These are phyloP conservation scores for Enteromius afrohamiltoni DNA, from an alignment of 2,797 vertebrate species.

Conservation along the genomic window DNA sequence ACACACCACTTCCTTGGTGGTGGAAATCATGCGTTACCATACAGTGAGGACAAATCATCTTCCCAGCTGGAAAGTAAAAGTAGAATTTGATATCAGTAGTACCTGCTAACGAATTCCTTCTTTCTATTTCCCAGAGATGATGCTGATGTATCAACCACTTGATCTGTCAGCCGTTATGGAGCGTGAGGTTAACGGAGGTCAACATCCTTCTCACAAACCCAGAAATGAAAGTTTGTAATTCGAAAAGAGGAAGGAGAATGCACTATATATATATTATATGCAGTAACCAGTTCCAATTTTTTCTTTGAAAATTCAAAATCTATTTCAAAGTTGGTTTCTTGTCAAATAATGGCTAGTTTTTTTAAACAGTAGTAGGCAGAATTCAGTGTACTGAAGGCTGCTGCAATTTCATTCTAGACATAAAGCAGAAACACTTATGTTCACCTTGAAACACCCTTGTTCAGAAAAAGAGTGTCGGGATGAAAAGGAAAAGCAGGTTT, in stretches of 20 bases:
- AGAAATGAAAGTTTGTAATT: conserved; percentile 25
- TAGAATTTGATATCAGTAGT: conserved; percentile 57
- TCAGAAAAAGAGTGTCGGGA: not conserved
- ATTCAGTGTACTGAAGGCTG: not conserved
- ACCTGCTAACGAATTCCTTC: conserved; percentile 58
- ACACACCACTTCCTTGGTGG: conserved; percentile 28
- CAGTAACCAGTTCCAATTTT: no score
- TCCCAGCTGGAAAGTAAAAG: conserved; percentile 42
- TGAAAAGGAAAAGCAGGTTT: conserved; percentile 7
- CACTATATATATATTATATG: no score
- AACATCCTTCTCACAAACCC: conserved; percentile 23
- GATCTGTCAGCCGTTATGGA: conserved; percentile 38
- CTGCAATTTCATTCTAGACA: not conserved
- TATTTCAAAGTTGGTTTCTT: not conserved
- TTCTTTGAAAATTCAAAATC: no score
- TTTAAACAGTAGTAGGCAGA: not conserved
- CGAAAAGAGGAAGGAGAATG: not conserved
- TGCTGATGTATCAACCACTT: conserved; percentile 25
- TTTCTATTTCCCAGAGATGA: conserved; percentile 41
- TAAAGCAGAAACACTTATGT: not conserved
- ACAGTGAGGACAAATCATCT: conserved; percentile 57
- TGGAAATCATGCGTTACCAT: conserved; percentile 60
- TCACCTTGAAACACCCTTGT: conserved; percentile 7
- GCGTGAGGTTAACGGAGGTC: conserved; percentile 29
- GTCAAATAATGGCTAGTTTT: not conserved